phyloP scores from a whole-genome alignment of 2,797 vertebrate species.

The Gymnodraco acuticeps region DNA sequence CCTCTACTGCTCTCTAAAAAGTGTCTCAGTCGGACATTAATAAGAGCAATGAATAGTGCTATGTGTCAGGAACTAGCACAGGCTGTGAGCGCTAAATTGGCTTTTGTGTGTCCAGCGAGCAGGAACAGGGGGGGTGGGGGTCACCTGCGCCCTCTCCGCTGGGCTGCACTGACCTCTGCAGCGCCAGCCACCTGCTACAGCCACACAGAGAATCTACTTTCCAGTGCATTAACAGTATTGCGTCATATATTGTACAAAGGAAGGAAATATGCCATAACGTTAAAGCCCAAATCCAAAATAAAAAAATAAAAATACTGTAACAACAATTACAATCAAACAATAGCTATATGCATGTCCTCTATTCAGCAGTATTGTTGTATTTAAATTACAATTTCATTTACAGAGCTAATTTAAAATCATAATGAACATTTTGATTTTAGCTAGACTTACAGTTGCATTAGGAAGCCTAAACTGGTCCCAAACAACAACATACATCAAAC shows the following conservation, averaged over 20 bases:
- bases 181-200: slow-evolving; percentile 60
- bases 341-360: neutral
- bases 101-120: slow-evolving; percentile 54
- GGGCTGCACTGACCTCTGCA: slow-evolving; percentile 66
- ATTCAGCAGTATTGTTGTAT: neutral
- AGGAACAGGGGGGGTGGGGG: slow-evolving; percentile 27
- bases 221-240: slow-evolving; percentile 33
- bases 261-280: slow-evolving; percentile 8
- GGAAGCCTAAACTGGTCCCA: slow-evolving; percentile 51
- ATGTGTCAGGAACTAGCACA: slow-evolving; percentile 60
- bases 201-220: slow-evolving; percentile 25
- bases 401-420: neutral
- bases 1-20: slow-evolving; percentile 52
- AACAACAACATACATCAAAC: slow-evolving; percentile 59
- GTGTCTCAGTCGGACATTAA: slow-evolving; percentile 72
- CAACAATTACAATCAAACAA: neutral
- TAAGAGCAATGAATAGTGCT: slow-evolving; percentile 76
- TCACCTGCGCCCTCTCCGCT: slow-evolving; percentile 55
- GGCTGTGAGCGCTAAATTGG: slow-evolving; percentile 73
- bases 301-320: too few relatives aligned
- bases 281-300: too few relatives aligned
- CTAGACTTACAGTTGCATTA: slow-evolving; percentile 37
- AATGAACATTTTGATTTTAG: slow-evolving; percentile 9
- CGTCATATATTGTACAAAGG: slow-evolving; percentile 27
- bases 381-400: neutral